These are phyloP conservation scores for Leiothrix lutea DNA, from an alignment of 2,113 vertebrate species.

Conservation along the genomic window DNA sequence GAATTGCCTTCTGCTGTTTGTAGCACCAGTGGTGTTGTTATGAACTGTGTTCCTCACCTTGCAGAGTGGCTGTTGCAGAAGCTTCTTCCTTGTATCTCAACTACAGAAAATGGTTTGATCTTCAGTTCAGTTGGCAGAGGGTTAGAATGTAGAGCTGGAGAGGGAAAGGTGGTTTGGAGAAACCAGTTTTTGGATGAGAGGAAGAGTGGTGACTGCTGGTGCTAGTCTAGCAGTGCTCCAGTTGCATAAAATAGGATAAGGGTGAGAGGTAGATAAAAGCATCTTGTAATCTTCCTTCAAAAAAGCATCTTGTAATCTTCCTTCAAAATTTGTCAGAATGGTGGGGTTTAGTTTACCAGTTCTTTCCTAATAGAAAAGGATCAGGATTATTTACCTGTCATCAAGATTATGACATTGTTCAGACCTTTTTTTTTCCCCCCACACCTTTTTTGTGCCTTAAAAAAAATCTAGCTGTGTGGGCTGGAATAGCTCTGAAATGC, in stretches of 20 bases:
- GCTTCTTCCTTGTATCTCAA: neutral
- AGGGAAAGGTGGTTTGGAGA: neutral
- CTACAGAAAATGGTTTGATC: accelerated
- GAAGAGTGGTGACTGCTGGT: neutral
- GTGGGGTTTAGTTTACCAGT: neutral
- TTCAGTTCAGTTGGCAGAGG: neutral
- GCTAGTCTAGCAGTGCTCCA: neutral
- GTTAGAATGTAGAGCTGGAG: neutral
- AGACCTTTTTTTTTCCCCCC: neutral
- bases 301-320: neutral
- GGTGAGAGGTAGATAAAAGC: neutral
- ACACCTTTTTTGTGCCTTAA: neutral
- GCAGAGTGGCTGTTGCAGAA: neutral
- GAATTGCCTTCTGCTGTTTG: neutral
- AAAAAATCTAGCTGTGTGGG: neutral
- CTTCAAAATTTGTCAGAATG: neutral
- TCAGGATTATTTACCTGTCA: neutral
- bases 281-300: neutral
- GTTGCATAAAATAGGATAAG: neutral
- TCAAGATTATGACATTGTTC: neutral
- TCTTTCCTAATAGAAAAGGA: neutral
- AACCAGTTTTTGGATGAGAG: neutral
- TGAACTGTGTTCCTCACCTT: neutral
- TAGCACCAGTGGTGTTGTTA: neutral
- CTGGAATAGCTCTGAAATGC: constrained; percentile 29